These are phyloP conservation scores for Cyrtodaria siliqua DNA, from an alignment of 2,888 invertebrate species.

Conservation along the genomic window DNA sequence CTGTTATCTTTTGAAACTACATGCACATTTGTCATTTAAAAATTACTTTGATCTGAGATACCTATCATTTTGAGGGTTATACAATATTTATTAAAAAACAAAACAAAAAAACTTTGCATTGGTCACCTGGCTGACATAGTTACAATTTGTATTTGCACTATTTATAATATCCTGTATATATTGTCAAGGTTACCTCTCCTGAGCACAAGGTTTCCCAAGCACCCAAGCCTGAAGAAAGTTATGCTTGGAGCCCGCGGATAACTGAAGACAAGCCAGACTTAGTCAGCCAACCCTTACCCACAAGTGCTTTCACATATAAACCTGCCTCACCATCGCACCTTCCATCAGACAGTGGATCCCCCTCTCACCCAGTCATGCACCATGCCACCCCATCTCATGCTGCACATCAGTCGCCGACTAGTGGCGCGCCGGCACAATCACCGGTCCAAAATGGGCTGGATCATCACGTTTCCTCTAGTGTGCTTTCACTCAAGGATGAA, in stretches of 20 bases:
- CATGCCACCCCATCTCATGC: not conserved
- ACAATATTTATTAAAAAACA: too few species aligned
- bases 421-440: constrained; percentile 6
- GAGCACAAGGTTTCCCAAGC: not conserved
- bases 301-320: constrained; percentile 54
- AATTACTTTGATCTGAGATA: too few species aligned
- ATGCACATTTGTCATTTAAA: too few species aligned
- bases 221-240: constrained; percentile 47
- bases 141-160: not conserved
- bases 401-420: constrained; percentile 10
- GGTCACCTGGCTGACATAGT: too few species aligned
- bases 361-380: not conserved
- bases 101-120: too few species aligned
- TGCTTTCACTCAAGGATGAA: constrained; percentile 67
- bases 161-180: not conserved
- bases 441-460: constrained; percentile 37
- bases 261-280: not conserved
- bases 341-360: constrained; percentile 23
- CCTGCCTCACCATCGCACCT: constrained; percentile 38
- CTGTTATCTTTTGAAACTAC: too few species aligned
- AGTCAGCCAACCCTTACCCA: constrained; percentile 28
- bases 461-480: constrained; percentile 50
- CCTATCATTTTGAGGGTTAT: too few species aligned
- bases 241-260: constrained; percentile 45
- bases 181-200: too few species aligned